Evolutionary conservation across 1,140 invertebrate species (phyloP), one percentile per base, ranked within the genome.

Genomic region (Lepidurus apus): DNA sequence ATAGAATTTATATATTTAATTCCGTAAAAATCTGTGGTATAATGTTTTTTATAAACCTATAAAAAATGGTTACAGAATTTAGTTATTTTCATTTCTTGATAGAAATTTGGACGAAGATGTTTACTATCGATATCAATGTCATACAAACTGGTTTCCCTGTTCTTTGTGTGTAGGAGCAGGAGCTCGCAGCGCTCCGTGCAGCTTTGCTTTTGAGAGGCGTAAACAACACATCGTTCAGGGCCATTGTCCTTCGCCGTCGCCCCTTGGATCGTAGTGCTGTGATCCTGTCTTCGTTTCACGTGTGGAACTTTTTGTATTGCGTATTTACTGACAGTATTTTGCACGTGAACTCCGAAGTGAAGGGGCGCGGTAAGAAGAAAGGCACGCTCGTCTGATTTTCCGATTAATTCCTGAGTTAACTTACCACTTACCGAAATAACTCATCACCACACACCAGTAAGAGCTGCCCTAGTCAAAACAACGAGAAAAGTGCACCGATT

Each of bases 171-270:
- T 21, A 8, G 53, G 53, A 13, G 53, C 21, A 21, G 53, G n/a
- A 13, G 53, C 21, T 65, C 53, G 13, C 21, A 65, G 53, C 53
- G 53, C 53, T 65, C 21, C 8, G n/a, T 65, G n/a, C 53, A 21
- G 21, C 4, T 65, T 65, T 65, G 8, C 17, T 65, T 65, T 65
- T 21, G 13, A 65, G 53, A 65, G 53, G 53, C 53, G 53, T 65
- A 65, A 65, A 65, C 53, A 65, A 21, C 53, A 65, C 53, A 6
- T 21, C 53, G 53, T 65, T 21, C 53, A 21, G 53, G 53, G 53
- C 53, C 53, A 65, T 65, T 65, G 53, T 65, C 53, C 53, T 65
- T 65, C 53, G 21, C 53, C 53, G 53, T 65, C 53, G 53, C 53
- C 53, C 53, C 53, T 65, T 65, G 53, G 53, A 65, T 65, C n/a